phyloP scores from a whole-genome alignment of 2,888 invertebrate genomes.

The Sinopyrophorus schimmeli region DNA sequence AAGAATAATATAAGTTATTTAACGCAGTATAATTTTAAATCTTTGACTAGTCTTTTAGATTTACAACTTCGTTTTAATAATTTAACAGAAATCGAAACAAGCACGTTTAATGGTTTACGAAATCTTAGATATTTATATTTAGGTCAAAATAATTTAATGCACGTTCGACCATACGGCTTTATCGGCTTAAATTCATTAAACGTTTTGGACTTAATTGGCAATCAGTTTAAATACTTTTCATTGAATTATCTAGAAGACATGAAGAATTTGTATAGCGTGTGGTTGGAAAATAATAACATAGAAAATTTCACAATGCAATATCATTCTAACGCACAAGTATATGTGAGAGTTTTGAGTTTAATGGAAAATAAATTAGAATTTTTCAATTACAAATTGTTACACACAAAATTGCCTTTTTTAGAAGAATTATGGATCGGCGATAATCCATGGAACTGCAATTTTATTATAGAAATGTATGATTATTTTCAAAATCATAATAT shows the following conservation, averaged over 20 bases:
- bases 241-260: constrained; percentile 46
- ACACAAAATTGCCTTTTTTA: constrained; percentile 46
- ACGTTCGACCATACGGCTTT: constrained; percentile 50
- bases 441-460: constrained; percentile 50
- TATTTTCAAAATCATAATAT: constrained; percentile 44
- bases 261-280: constrained; percentile 45
- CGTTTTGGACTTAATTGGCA: constrained; percentile 48
- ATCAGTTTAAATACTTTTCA: constrained; percentile 44
- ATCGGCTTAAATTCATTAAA: constrained; percentile 49
- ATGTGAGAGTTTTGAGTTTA: constrained; percentile 45
- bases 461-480: constrained; percentile 48
- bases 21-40: constrained; percentile 51
- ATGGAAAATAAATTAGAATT: constrained; percentile 45
- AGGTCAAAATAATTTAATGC: constrained; percentile 51
- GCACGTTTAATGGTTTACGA: constrained; percentile 52
- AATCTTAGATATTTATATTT: constrained; percentile 50
- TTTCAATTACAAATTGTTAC: constrained; percentile 46
- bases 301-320: constrained; percentile 42
- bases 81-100: constrained; percentile 49
- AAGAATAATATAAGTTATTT: constrained; percentile 51
- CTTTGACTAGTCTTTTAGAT: constrained; percentile 47
- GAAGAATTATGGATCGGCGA: constrained; percentile 47
- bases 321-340: constrained; percentile 42
- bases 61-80: constrained; percentile 51
- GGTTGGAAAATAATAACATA: constrained; percentile 48